Evolutionary conservation across 2,113 vertebrate species (phyloP).

Genomic region (Myotis lucifugus): DNA sequence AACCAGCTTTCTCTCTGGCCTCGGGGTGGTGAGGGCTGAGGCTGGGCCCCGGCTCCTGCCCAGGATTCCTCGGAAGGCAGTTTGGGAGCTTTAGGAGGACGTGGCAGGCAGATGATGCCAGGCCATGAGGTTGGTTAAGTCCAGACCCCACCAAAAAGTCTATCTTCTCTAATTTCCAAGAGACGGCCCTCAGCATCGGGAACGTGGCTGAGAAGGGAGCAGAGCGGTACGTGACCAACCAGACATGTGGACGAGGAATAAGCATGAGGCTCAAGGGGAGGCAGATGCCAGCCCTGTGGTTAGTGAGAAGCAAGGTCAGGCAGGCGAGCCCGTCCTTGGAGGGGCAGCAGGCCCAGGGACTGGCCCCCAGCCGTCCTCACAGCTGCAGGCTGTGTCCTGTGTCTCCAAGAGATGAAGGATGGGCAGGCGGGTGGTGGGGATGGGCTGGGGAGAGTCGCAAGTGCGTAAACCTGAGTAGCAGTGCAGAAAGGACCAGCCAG

Average conservation of each 20-base stretch:
- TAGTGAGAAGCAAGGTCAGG: background rate
- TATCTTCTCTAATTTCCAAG: background rate
- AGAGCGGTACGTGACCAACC: background rate
- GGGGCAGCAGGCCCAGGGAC: background rate
- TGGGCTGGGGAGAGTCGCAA: background rate
- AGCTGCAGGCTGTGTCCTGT: background rate
- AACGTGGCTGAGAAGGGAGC: background rate
- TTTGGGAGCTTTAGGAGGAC: background rate
- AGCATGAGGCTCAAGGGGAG: background rate
- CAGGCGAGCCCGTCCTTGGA: background rate
- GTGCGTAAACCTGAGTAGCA: background rate
- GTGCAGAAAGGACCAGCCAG: background rate
- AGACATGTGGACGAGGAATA: background rate
- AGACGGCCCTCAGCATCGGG: background rate
- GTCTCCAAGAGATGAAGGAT: background rate
- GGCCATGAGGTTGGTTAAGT: background rate
- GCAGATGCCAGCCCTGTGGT: rapidly evolving
- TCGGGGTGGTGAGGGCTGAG: background rate
- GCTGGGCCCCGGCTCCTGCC: background rate
- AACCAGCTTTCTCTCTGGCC: background rate
- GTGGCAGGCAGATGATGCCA: background rate
- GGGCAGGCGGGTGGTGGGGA: background rate
- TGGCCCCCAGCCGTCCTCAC: background rate
- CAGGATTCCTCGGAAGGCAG: background rate
- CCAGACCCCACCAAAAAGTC: background rate